Conservation (phyloP, 1,140 invertebrate species). For the Monochamus saltuarius region DNA sequence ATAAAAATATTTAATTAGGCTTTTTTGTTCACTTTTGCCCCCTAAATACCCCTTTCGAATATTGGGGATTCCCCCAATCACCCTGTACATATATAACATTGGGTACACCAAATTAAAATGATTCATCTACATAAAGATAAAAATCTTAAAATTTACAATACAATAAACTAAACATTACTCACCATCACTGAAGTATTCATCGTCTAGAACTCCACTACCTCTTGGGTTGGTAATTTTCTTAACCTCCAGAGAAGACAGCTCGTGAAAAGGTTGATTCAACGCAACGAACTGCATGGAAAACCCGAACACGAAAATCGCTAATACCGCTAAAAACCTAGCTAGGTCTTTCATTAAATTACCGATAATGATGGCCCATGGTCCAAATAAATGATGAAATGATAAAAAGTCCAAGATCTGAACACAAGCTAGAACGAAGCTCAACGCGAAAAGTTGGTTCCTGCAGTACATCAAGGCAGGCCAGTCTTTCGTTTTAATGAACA, state of each 20-base stretch:
- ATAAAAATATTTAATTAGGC: no score
- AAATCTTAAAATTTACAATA: background rate
- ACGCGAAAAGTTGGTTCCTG: constrained; percentile 93
- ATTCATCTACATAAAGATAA: background rate
- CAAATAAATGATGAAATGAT: constrained; percentile 98
- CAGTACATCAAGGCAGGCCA: constrained; percentile 87
- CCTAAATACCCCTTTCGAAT: no score
- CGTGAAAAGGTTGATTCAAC: constrained; percentile 88
- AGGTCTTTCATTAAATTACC: constrained; percentile 89
- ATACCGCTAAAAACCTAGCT: constrained; percentile 92
- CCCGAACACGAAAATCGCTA: constrained; percentile 96
- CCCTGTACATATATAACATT: background rate
- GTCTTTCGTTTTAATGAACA: constrained; percentile 66
- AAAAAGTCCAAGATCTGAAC: constrained; percentile 96
- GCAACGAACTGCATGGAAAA: constrained; percentile 98
- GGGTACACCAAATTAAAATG: no score
- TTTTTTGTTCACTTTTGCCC: no score
- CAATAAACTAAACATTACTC: constrained; percentile 50
- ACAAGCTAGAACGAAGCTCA: constrained; percentile 92
- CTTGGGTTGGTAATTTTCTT: constrained; percentile 51
- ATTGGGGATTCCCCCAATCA: constrained; percentile 2
- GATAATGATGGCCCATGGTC: constrained; percentile 95
- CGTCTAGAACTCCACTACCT: constrained; percentile 43
- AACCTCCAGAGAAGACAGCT: constrained; percentile 58
- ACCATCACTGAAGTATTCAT: constrained; percentile 73